A percentile compares a stretch with the other conserved stretches of the same genome.
These are phyloP conservation scores for Helicoverpa assulta DNA, from an alignment of 2,888 invertebrate species.

Conservation along the genomic window DNA sequence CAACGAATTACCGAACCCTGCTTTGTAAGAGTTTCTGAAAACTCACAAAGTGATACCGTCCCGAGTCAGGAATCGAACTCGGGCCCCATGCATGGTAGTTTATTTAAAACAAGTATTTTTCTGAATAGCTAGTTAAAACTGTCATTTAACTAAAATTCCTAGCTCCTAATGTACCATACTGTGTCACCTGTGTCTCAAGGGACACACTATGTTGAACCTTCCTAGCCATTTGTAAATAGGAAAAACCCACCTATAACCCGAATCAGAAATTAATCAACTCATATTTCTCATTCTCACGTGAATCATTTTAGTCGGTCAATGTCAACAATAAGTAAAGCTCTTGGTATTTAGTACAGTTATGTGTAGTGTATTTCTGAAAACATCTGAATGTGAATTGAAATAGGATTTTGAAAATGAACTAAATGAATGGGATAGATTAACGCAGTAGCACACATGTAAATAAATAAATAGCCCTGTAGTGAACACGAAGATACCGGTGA, in stretches of 20 bases:
- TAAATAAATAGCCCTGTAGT: constrained; percentile 64
- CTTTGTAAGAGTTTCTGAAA: no score
- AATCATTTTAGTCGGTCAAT: constrained; percentile 83
- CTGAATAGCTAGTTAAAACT: no score
- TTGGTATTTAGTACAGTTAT: constrained; percentile 64
- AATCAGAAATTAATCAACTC: constrained; percentile 70
- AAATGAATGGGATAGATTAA: constrained; percentile 47
- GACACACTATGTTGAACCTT: neutral
- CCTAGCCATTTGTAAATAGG: constrained; percentile 54
- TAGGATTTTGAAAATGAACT: constrained; percentile 39
- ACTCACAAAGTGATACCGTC: no score
- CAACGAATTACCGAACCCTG: no score
- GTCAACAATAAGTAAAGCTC: constrained; percentile 73
- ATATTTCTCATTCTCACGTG: constrained; percentile 74
- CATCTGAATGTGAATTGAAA: constrained; percentile 8
- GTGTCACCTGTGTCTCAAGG: neutral
- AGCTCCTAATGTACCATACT: no score
- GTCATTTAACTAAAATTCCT: no score
- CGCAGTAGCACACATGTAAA: constrained; percentile 56
- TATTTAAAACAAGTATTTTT: no score
- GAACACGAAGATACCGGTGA: constrained; percentile 83
- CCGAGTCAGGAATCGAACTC: no score
- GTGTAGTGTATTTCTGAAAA: constrained; percentile 21
- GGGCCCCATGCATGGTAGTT: no score
- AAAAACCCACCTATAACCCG: constrained; percentile 64